phyloP scores from a whole-genome alignment of 2,797 vertebrate species.

The Hyperoplus lanceolatus region DNA sequence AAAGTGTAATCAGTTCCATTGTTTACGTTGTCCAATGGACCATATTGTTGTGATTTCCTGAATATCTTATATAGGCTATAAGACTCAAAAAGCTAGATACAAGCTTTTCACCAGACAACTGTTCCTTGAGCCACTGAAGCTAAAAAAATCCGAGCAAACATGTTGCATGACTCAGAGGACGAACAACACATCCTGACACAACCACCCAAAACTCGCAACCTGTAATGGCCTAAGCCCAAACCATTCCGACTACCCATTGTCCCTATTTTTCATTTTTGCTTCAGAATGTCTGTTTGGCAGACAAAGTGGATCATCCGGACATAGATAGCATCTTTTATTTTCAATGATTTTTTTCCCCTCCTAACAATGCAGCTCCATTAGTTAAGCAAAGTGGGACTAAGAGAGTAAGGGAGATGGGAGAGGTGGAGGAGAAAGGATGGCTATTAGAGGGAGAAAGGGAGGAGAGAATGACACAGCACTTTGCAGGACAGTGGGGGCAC shows the following conservation, averaged over 20 bases:
- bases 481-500: constrained; percentile 66
- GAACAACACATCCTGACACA: constrained; percentile 32
- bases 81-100: constrained; percentile 6
- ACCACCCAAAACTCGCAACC: constrained; percentile 8
- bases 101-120: background rate
- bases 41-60: too few species aligned
- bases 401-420: constrained; percentile 40
- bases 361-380: constrained; percentile 35
- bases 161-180: constrained; percentile 44
- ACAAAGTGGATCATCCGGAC: constrained; percentile 35
- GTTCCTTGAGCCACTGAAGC: constrained; percentile 13
- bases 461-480: constrained; percentile 81
- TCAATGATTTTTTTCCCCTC: too few species aligned
- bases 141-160: constrained; percentile 50
- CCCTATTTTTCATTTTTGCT: background rate
- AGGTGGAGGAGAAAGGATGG: constrained; percentile 53
- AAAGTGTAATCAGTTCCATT: too few species aligned
- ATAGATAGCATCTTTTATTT: constrained; percentile 9
- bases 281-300: constrained; percentile 3
- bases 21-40: too few species aligned
- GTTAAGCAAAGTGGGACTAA: constrained; percentile 57
- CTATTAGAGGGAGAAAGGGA: constrained; percentile 64
- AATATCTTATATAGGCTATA: background rate
- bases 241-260: constrained; percentile 5
- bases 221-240: constrained; percentile 14